Evolutionary conservation across 2,888 invertebrate genomes (phyloP), one percentile per base, ranked within the genome.

Genomic region (Branchinecta sandiegonensis): DNA sequence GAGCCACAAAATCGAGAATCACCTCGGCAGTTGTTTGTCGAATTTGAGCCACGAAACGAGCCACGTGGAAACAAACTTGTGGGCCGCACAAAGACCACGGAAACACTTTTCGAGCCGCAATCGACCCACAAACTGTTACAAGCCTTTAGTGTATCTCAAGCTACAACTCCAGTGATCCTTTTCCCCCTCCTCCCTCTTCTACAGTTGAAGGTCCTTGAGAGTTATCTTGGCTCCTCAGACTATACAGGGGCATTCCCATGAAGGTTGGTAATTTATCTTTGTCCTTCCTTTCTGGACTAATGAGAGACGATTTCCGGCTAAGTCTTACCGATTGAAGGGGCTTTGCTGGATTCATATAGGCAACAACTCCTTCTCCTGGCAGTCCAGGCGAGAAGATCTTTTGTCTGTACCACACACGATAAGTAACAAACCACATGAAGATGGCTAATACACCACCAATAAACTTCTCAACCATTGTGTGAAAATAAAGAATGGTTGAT

Each of bases 381-480:
- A 85, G 77, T 72, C 84, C 84, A 0, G 90, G 86, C 67, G 86
- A 78, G 71, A 68, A 13, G 70, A 69, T 82, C 4, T 48, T 50
- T 13, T 14, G 7, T 14, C 46, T 64, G 76, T 85, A 91, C 87
- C 88, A 89, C 73, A 86, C 83, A 71, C 86, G 83, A 77, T 96
- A 96, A 0, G 91, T 92, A 46, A 90, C 79, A 80, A 88, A 94
- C 95, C 95, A 96, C 48, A 89, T 88, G 8, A 87, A 76, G 74
- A 94, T 86, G 11, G 94, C 95, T 74, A 90, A 81, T n/a, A 87
- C 81, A 37, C 91, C 91, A 74, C 91, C 94, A 0, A 91, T 77
- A 71, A 97, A 86, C 77, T 99, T 97, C 77, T 99, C 95, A 46
- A 93, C 85, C 88, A 96, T 90, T 67, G 89, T 88, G 78, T 99